A percentile compares a stretch with the other conserved stretches of the same genome.
phyloP scores from a whole-genome alignment of 2,797 vertebrate genomes.

The Podargus strigoides region DNA sequence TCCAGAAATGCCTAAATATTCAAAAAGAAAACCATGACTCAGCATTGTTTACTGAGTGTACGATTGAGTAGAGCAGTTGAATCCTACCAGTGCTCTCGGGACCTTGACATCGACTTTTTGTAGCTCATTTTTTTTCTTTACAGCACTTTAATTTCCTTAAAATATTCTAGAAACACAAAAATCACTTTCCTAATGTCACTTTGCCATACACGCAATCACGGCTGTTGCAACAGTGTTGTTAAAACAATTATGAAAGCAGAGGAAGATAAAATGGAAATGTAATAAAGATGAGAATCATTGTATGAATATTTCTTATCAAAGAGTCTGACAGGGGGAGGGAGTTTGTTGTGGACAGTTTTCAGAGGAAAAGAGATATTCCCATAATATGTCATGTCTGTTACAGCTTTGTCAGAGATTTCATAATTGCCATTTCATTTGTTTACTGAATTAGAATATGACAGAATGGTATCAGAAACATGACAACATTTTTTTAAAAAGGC shows the following conservation, averaged over 20 bases:
- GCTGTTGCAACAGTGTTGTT: neutral
- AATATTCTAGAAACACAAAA: neutral
- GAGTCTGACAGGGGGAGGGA: neutral
- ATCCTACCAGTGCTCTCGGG: neutral
- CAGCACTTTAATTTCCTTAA: neutral
- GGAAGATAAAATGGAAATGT: neutral
- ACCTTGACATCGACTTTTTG: neutral
- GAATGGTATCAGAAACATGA: neutral
- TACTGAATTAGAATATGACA: constrained; percentile 16
- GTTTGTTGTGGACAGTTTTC: neutral
- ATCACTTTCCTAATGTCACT: neutral
- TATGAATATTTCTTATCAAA: neutral
- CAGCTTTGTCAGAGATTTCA: constrained; percentile 38
- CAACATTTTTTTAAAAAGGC: neutral
- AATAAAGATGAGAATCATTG: neutral
- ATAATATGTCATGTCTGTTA: neutral
- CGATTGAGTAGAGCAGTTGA: neutral
- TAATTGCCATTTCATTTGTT: constrained; percentile 38
- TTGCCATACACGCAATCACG: neutral
- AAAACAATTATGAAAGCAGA: neutral
- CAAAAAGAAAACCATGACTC: accelerated
- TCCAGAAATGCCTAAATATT: neutral
- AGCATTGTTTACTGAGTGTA: neutral
- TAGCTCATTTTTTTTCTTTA: neutral
- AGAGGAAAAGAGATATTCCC: neutral